These are phyloP conservation scores for Ibycter americanus DNA, from an alignment of 2,797 vertebrate species.

Conservation along the genomic window DNA sequence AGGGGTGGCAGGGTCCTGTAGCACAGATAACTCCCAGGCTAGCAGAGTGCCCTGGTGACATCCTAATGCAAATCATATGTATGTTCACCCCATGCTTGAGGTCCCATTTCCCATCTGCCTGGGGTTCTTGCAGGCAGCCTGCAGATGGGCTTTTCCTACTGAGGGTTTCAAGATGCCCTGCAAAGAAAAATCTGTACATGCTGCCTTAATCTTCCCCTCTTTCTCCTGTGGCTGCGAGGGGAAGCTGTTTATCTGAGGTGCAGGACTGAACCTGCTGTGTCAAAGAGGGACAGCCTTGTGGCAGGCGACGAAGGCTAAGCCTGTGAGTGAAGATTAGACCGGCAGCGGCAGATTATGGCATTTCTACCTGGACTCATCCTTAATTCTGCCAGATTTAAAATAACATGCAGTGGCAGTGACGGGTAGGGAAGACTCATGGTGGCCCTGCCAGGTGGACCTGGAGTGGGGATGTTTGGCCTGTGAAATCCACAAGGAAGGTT, in stretches of 20 bases:
- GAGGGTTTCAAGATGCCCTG: background rate
- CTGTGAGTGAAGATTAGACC: conserved; percentile 6
- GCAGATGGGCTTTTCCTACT: background rate
- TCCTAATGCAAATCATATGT: background rate
- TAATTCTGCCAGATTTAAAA: conserved; percentile 41
- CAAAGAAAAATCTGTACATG: background rate
- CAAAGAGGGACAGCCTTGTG: background rate
- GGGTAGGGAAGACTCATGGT: background rate
- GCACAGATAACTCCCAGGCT: background rate
- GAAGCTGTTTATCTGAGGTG: background rate
- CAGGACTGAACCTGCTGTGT: background rate
- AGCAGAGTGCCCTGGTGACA: background rate
- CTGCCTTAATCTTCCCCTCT: background rate
- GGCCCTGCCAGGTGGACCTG: background rate
- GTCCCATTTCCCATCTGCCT: background rate
- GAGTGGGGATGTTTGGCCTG: background rate
- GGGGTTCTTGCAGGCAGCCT: background rate
- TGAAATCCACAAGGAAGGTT: background rate
- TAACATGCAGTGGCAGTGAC: background rate
- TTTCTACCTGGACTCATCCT: conserved; percentile 42
- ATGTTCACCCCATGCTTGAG: background rate
- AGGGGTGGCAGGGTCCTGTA: background rate
- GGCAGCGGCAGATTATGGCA: background rate
- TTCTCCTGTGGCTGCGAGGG: background rate
- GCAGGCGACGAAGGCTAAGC: background rate